Conservation (phyloP, 2,797 vertebrate species). For the Delichon dasypus region DNA sequence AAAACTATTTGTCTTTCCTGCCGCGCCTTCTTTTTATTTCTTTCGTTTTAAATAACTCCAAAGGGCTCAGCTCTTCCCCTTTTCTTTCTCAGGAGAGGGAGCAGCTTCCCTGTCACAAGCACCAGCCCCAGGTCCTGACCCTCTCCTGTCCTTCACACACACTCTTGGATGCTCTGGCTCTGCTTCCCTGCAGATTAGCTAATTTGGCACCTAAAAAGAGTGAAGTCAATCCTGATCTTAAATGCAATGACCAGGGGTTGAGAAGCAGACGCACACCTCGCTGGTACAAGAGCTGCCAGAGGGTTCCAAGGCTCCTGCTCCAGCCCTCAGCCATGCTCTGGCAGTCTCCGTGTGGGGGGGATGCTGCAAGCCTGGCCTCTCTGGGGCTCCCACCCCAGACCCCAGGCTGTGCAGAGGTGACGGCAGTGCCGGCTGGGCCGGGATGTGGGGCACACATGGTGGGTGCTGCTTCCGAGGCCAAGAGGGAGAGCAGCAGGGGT, state of each 20-base stretch:
- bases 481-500: not conserved
- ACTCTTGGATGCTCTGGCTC: not conserved
- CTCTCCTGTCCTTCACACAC: not conserved
- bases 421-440: not conserved
- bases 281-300: not conserved
- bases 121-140: rapidly evolving
- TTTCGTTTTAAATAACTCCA: not conserved
- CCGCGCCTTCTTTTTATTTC: not conserved
- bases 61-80: not conserved
- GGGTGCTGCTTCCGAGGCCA: not conserved
- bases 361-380: not conserved
- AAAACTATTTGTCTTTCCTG: slow-evolving; percentile 40
- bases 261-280: rapidly evolving
- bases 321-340: not conserved
- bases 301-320: not conserved
- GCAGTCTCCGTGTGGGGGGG: rapidly evolving
- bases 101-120: not conserved
- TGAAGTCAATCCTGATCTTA: not conserved
- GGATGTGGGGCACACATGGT: rapidly evolving
- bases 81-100: not conserved
- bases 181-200: not conserved
- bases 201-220: not conserved
- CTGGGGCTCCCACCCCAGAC: not conserved
- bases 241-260: rapidly evolving
- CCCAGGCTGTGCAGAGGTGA: not conserved